Percentiles rank a stretch among this genome's conserved stretches.
Conservation (phyloP, 2,888 invertebrate species). For the Rotaria socialis region DNA sequence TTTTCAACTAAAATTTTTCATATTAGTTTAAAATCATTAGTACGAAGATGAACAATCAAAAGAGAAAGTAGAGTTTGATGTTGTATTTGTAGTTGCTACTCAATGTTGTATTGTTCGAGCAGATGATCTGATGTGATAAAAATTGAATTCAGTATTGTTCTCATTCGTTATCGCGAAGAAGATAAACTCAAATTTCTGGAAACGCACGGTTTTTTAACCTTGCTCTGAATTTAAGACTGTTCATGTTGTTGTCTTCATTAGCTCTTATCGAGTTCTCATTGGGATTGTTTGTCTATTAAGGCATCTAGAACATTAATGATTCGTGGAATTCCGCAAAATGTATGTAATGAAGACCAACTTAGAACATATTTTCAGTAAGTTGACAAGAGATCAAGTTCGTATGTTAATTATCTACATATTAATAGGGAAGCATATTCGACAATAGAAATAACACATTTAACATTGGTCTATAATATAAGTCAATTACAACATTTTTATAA, state of each 20-base stretch:
- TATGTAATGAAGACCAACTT: constrained; percentile 68
- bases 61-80: not conserved
- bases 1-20: not conserved
- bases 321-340: constrained; percentile 71
- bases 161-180: too few species aligned
- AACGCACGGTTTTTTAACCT: too few species aligned
- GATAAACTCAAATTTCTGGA: too few species aligned
- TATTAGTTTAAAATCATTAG: not conserved
- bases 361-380: constrained; percentile 66
- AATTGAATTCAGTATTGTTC: not conserved
- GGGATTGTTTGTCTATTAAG: not conserved
- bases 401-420: constrained; percentile 50
- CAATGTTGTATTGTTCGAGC: not conserved
- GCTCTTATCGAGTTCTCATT: too few species aligned
- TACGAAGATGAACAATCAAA: constrained; percentile 27
- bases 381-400: not conserved
- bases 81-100: not conserved
- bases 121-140: constrained; percentile 47
- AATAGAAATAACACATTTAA: constrained; percentile 76
- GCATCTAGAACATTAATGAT: constrained; percentile 73
- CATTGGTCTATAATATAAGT: constrained; percentile 81
- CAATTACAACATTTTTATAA: constrained; percentile 72
- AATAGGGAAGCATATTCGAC: constrained; percentile 81
- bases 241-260: too few species aligned
- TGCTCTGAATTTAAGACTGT: too few species aligned